Percentiles rank a stretch among this genome's conserved stretches.
These are phyloP conservation scores for Camarhynchus parvulus DNA, from an alignment of 2,113 vertebrate species.

Conservation along the genomic window DNA sequence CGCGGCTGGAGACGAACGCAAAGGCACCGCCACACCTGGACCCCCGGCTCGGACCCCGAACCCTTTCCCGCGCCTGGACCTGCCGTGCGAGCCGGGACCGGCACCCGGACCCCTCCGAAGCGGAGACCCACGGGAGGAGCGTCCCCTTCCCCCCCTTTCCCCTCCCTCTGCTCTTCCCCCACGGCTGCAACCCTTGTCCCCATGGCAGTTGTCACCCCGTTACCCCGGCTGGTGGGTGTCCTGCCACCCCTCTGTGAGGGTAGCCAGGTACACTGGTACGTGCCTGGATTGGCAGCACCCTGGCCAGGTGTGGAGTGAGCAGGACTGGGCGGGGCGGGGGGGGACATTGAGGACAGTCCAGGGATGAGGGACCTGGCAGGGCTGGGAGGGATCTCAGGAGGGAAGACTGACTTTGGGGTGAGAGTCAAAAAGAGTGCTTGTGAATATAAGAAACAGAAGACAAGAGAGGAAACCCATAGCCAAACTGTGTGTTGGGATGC, in stretches of 20 bases:
- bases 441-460: neutral
- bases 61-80: neutral
- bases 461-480: neutral
- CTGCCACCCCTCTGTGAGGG: accelerated
- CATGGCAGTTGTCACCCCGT: neutral
- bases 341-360: neutral
- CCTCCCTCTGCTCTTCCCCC: neutral
- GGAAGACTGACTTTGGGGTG: neutral
- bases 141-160: neutral
- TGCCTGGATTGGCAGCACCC: neutral
- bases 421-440: neutral
- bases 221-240: neutral
- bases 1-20: neutral
- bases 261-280: neutral
- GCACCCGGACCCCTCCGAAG: neutral
- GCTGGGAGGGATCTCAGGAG: neutral
- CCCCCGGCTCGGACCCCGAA: neutral
- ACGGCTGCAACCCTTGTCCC: neutral
- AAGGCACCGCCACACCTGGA: neutral
- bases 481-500: neutral
- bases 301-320: neutral
- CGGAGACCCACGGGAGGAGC: neutral
- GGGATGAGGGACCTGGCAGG: neutral
- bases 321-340: accelerated
- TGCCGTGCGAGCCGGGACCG: neutral